phyloP scores from a whole-genome alignment of 1,140 invertebrate genomes.

The Drosophila repletoides region DNA sequence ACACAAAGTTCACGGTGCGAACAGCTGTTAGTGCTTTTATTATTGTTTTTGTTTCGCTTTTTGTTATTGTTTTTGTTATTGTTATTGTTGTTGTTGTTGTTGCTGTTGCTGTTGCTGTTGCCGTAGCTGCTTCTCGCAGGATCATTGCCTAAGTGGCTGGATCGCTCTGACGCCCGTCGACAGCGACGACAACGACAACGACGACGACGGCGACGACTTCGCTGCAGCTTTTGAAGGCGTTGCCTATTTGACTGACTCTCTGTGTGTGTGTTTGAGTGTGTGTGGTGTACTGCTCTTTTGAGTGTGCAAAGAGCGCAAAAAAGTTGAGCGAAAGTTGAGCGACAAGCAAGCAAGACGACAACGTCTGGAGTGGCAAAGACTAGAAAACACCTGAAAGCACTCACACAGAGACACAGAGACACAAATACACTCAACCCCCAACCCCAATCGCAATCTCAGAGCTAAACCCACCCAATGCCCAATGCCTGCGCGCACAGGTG shows the following conservation, averaged over 20 bases:
- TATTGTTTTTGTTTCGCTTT: too few relatives aligned
- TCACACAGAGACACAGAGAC: conserved; percentile 13
- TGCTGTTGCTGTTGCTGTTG: conserved; percentile 34
- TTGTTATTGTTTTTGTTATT: conserved; percentile 22
- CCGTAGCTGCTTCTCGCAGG: conserved; percentile 47
- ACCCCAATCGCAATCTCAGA: neutral
- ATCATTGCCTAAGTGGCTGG: conserved; percentile 73
- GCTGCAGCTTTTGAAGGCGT: conserved; percentile 67
- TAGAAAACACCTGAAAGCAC: conserved; percentile 55
- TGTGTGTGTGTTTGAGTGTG: conserved; percentile 24
- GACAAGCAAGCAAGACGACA: conserved; percentile 36
- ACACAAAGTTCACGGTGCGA: conserved; percentile 38
- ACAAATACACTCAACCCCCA: conserved; percentile 15
- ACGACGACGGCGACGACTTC: neutral
- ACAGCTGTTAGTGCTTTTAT: conserved; percentile 67
- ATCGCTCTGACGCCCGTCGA: conserved; percentile 43
- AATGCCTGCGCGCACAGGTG: conserved; percentile 46
- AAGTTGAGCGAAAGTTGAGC: conserved; percentile 70
- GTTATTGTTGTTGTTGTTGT: conserved; percentile 22
- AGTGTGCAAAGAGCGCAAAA: conserved; percentile 57
- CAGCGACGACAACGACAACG: conserved; percentile 5
- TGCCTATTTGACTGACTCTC: conserved; percentile 48
- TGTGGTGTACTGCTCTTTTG: conserved; percentile 22
- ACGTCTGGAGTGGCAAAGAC: conserved; percentile 43
- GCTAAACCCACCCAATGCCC: conserved; percentile 37